These are phyloP conservation scores for Pocillopora verrucosa DNA, from an alignment of 64 coral and sea anemone species.

Conservation along the genomic window DNA sequence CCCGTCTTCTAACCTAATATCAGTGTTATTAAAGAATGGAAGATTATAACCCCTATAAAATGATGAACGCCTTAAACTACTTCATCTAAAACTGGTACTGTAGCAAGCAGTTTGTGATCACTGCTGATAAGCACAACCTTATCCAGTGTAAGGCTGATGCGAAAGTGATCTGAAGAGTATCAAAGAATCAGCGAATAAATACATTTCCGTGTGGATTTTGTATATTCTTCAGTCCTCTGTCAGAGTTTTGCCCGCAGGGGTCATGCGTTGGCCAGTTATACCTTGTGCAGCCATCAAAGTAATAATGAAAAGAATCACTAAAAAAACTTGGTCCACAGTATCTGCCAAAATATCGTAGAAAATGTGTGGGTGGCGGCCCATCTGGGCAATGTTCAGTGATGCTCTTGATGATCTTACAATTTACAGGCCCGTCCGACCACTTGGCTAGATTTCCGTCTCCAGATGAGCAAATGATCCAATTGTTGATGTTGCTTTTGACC, in stretches of 20 bases:
- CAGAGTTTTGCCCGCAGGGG: not conserved
- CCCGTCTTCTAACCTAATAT: no score
- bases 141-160: no score
- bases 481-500: conserved; percentile 57
- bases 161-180: no score
- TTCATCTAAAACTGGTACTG: no score
- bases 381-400: not conserved
- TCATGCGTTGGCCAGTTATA: conserved; percentile 24
- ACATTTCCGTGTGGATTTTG: conserved; percentile 33
- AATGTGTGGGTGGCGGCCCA: not conserved
- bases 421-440: conserved; percentile 45
- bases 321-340: not conserved
- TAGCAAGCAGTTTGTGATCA: no score
- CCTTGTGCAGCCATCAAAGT: conserved; percentile 7
- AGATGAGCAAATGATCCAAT: conserved; percentile 61
- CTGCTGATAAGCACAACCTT: no score
- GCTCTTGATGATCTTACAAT: conserved; percentile 13
- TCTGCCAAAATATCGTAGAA: no score
- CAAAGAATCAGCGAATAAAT: not conserved
- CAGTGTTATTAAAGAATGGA: no score
- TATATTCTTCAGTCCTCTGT: not conserved
- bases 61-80: no score
- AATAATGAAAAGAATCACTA: not conserved
- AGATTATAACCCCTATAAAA: no score
- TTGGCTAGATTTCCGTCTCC: conserved; percentile 37